Evolutionary conservation across 1,140 invertebrate species (phyloP).

Genomic region (Oreohelix idahoensis): DNA sequence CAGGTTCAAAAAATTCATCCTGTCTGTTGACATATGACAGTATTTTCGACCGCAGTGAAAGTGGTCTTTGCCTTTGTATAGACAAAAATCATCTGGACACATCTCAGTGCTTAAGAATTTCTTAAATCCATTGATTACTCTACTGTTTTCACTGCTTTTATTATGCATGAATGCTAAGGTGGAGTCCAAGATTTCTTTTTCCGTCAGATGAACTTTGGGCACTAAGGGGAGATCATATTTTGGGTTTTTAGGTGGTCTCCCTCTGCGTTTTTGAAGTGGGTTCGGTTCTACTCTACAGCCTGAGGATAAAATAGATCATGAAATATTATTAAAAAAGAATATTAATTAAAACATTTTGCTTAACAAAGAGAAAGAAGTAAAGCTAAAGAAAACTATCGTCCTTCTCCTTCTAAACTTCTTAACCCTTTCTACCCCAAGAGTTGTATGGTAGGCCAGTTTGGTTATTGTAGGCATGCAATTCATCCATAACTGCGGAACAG

Average conservation of each 20-base stretch:
- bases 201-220: constrained; percentile 67
- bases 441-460: too few species aligned
- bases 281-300: too few species aligned
- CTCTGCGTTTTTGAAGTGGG: too few species aligned
- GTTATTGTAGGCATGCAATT: too few species aligned
- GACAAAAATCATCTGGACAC: constrained; percentile 80
- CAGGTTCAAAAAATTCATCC: constrained; percentile 79
- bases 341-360: too few species aligned
- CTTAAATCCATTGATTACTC: constrained; percentile 74
- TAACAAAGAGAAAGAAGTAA: too few species aligned
- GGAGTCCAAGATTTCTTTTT: constrained; percentile 62
- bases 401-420: too few species aligned
- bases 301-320: too few species aligned
- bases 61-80: constrained; percentile 78
- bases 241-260: constrained; percentile 70
- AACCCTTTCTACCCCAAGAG: too few species aligned
- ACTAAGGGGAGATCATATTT: constrained; percentile 64
- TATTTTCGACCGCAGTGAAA: constrained; percentile 83
- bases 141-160: constrained; percentile 42
- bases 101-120: constrained; percentile 76
- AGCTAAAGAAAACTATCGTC: too few species aligned
- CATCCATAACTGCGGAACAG: too few species aligned
- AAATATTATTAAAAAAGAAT: too few species aligned
- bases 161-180: constrained; percentile 25
- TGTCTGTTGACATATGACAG: constrained; percentile 83